Evolutionary conservation across 2,113 vertebrate genomes (phyloP).

Genomic region (Serinus canaria): DNA sequence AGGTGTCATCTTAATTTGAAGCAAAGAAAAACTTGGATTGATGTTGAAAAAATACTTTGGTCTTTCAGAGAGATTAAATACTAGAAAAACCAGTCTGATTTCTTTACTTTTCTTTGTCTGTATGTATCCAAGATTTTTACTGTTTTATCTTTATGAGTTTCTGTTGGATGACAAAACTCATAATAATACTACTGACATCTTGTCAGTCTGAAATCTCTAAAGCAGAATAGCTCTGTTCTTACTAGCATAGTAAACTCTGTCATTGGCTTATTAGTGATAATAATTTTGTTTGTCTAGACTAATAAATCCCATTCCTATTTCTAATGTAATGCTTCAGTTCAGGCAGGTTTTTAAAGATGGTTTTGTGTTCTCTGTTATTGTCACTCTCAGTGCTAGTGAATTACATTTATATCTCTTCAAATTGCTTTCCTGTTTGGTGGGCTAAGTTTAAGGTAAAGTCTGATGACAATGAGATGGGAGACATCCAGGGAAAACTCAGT

Average conservation of each 20-base stretch:
- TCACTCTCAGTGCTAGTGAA: background rate
- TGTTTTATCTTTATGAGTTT: background rate
- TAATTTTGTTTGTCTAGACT: background rate
- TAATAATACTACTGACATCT: background rate
- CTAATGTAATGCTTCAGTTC: background rate
- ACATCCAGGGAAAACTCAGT: background rate
- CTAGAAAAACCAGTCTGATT: background rate
- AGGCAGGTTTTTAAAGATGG: background rate
- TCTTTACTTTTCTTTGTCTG: background rate
- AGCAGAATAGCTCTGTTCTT: slow-evolving; percentile 4
- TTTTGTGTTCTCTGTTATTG: background rate
- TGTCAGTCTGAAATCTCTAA: background rate
- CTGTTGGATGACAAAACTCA: background rate
- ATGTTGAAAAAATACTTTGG: background rate
- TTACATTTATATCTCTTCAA: background rate
- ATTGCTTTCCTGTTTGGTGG: background rate
- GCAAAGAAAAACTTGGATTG: background rate
- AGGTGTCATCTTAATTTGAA: background rate
- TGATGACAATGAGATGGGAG: background rate
- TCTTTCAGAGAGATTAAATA: background rate
- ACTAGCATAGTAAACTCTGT: slow-evolving; percentile 10
- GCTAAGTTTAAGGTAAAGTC: background rate
- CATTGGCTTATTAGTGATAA: background rate
- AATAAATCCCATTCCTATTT: slow-evolving; percentile 22
- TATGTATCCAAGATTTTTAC: background rate